These are phyloP conservation scores for Ochotona princeps DNA, from an alignment of 2,113 vertebrate genomes.

Conservation along the genomic window DNA sequence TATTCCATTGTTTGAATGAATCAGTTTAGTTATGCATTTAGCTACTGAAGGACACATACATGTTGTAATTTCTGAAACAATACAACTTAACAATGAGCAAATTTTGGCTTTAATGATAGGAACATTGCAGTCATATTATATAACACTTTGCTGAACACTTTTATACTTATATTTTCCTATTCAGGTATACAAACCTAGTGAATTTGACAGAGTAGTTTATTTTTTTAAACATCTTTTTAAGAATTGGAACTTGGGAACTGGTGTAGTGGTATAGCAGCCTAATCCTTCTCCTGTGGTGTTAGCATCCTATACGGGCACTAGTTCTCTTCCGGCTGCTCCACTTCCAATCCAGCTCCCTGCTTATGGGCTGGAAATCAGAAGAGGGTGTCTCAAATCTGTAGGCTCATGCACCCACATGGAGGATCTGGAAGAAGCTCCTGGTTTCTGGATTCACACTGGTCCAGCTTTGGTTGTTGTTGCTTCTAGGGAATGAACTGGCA, in stretches of 20 bases:
- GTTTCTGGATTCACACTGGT: too few species aligned
- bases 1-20: background rate
- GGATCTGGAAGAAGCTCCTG: too few species aligned
- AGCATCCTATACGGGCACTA: too few species aligned
- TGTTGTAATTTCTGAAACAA: background rate
- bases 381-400: too few species aligned
- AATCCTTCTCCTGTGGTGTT: too few species aligned
- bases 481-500: too few species aligned
- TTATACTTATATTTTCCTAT: background rate
- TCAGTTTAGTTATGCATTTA: background rate
- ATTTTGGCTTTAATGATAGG: background rate
- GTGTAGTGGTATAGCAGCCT: too few species aligned
- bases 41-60: background rate
- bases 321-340: too few species aligned
- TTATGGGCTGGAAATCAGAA: too few species aligned
- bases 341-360: too few species aligned
- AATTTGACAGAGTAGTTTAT: background rate
- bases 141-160: background rate
- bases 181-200: background rate
- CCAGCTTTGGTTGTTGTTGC: too few species aligned
- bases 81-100: background rate
- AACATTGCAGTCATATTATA: background rate
- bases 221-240: background rate
- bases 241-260: background rate
- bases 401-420: too few species aligned